These are phyloP conservation scores for Lacerta agilis DNA, from an alignment of 2,797 vertebrate genomes.

Conservation along the genomic window DNA sequence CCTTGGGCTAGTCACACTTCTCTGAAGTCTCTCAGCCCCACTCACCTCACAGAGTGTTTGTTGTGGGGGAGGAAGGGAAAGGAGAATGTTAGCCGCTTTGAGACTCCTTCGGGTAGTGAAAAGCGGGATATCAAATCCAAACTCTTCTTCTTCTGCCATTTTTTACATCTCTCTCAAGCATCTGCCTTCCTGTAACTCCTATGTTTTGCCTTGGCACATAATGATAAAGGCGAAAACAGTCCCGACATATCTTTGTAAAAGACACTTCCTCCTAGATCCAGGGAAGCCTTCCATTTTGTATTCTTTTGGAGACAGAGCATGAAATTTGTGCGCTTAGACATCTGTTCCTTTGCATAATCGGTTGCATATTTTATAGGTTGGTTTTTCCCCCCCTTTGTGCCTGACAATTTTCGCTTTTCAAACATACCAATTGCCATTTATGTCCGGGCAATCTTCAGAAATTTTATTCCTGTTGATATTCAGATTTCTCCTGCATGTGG, in stretches of 20 bases:
- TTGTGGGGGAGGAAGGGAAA: no score
- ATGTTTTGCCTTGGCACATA: background rate
- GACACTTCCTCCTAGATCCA: background rate
- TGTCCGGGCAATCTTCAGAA: slow-evolving; percentile 22
- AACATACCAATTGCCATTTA: slow-evolving; percentile 12
- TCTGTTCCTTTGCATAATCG: slow-evolving; percentile 24
- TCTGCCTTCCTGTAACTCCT: slow-evolving; percentile 7
- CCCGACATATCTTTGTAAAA: background rate
- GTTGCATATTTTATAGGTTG: slow-evolving; percentile 9
- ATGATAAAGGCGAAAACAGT: slow-evolving; percentile 19
- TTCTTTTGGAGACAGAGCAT: background rate
- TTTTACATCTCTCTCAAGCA: background rate
- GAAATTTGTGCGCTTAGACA: slow-evolving; percentile 12
- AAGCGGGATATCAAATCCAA: no score
- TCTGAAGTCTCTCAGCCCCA: no score
- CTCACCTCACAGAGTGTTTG: no score
- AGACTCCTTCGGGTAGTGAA: no score
- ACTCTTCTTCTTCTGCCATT: no score
- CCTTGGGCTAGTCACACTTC: no score
- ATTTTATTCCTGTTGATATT: slow-evolving; percentile 34
- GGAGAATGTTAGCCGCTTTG: no score
- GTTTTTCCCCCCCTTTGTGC: background rate
- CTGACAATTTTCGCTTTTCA: slow-evolving; percentile 9
- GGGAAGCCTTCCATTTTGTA: background rate
- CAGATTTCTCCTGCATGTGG: background rate